Evolutionary conservation across 2,113 vertebrate genomes (phyloP).

Genomic region (Mastomys natalensis): DNA sequence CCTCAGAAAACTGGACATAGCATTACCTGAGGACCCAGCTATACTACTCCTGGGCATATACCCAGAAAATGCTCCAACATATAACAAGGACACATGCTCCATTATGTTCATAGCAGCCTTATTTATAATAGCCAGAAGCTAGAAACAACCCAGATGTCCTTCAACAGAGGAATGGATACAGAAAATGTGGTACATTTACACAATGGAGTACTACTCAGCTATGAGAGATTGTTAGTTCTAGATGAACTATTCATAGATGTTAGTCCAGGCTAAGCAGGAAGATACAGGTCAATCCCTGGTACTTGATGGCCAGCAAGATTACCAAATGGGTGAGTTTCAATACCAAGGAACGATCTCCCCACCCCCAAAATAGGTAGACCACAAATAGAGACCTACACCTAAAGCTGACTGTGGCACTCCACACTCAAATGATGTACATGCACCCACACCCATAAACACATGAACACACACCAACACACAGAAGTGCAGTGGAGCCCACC

Average conservation of each 20-base stretch:
- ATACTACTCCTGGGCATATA: no score
- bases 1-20: no score
- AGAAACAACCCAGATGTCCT: no score
- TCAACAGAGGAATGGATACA: no score
- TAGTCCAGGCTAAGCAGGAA: background rate
- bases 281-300: background rate
- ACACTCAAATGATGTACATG: background rate
- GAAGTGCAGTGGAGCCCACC: background rate
- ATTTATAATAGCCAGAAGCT: no score
- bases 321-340: background rate
- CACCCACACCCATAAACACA: background rate
- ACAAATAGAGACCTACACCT: background rate
- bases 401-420: background rate
- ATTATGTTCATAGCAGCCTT: no score
- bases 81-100: no score
- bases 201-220: no score
- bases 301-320: background rate
- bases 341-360: background rate
- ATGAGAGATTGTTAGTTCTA: background rate
- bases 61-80: no score
- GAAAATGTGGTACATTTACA: no score
- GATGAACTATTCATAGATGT: no score
- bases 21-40: no score
- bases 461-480: background rate
- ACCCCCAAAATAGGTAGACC: background rate